Evolutionary conservation across 2,888 invertebrate species (phyloP).

Genomic region (Ypsolopha scabrella): DNA sequence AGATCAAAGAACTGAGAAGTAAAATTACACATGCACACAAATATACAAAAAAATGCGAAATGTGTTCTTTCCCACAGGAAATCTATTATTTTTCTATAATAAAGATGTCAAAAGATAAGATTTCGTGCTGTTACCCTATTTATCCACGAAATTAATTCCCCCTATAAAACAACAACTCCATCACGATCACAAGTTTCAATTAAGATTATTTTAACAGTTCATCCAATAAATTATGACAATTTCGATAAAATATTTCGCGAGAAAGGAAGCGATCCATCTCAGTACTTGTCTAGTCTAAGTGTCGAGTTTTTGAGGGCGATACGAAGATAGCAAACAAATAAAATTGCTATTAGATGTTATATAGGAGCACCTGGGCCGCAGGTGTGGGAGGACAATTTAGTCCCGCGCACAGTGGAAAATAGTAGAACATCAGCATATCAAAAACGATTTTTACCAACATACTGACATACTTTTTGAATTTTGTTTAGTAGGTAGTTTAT

Average conservation of each 20-base stretch:
- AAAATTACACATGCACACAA: too few relatives aligned
- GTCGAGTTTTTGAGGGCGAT: slow-evolving; percentile 27
- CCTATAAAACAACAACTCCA: slow-evolving; percentile 27
- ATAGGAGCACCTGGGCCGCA: slow-evolving; percentile 61
- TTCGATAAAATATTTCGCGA: slow-evolving; percentile 28
- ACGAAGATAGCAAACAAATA: slow-evolving; percentile 50
- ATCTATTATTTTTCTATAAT: too few relatives aligned
- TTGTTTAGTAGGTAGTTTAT: too few relatives aligned
- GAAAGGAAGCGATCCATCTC: slow-evolving; percentile 36
- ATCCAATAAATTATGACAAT: slow-evolving; percentile 22
- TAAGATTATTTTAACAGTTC: slow-evolving; percentile 38
- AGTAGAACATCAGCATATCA: too few relatives aligned
- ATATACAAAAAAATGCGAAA: too few relatives aligned
- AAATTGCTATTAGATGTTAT: slow-evolving; percentile 47
- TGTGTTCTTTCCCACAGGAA: too few relatives aligned
- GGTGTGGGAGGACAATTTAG: not conserved
- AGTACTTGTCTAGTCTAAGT: slow-evolving; percentile 21
- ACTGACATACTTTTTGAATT: too few relatives aligned
- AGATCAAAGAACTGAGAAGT: too few relatives aligned
- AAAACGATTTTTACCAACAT: too few relatives aligned
- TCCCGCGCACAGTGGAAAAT: too few relatives aligned
- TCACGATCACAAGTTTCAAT: slow-evolving; percentile 33
- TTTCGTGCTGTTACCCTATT: too few relatives aligned
- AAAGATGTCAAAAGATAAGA: too few relatives aligned
- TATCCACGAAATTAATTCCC: slow-evolving; percentile 43